Evolutionary conservation across 2,113 vertebrate species (phyloP).

Genomic region (Amia ocellicauda): DNA sequence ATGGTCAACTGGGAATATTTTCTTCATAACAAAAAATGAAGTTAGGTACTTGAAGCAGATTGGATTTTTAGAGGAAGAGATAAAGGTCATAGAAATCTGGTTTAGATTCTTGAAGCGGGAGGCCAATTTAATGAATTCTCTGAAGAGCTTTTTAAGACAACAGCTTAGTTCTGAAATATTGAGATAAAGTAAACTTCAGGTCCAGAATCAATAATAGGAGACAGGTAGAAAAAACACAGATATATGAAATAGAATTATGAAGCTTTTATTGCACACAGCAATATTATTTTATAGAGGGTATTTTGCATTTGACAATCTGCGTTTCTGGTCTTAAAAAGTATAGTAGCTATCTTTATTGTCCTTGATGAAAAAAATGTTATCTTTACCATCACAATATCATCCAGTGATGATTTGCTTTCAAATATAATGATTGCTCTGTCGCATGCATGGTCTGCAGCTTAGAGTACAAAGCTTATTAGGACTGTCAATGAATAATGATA

Average conservation of each 20-base stretch:
- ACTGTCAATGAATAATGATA: too few species aligned
- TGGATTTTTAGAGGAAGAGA: constrained; percentile 40
- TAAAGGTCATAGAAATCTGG: constrained; percentile 47
- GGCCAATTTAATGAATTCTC: constrained; percentile 47
- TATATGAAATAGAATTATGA: background rate
- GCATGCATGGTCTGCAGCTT: too few species aligned
- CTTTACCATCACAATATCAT: too few species aligned
- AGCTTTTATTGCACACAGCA: too few species aligned
- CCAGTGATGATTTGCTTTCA: too few species aligned
- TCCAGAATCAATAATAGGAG: constrained; percentile 28
- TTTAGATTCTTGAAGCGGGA: constrained; percentile 36
- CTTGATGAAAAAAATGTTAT: too few species aligned
- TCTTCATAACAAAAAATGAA: constrained; percentile 25
- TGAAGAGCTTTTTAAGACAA: constrained; percentile 34
- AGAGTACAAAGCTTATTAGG: too few species aligned
- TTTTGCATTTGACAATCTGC: background rate
- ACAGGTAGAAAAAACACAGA: background rate
- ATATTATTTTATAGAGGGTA: too few species aligned
- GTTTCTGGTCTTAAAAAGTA: background rate
- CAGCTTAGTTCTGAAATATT: constrained; percentile 11
- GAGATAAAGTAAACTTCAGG: constrained; percentile 25
- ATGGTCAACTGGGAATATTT: constrained; percentile 36
- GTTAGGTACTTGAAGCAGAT: constrained; percentile 40
- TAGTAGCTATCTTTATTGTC: background rate
- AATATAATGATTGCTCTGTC: too few species aligned